phyloP scores from a whole-genome alignment of 64 coral and sea anemone genomes.

The Stichodactyla helianthus region DNA sequence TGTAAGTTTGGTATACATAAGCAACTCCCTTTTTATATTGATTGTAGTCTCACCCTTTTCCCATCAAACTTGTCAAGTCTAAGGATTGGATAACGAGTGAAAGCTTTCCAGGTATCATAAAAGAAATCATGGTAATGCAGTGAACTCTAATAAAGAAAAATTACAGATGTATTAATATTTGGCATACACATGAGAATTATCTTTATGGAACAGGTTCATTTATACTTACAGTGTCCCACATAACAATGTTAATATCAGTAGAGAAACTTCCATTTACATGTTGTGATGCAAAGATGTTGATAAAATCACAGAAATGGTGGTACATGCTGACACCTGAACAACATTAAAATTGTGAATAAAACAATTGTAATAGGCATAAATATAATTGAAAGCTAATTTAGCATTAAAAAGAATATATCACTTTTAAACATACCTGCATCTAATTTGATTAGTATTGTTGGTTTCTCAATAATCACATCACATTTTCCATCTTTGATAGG shows the following conservation, averaged over 20 bases:
- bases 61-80: constrained; percentile 69
- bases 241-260: constrained; percentile 72
- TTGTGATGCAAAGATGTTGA: constrained; percentile 75
- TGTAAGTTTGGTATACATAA: no score
- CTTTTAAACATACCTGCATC: constrained; percentile 62
- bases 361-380: neutral
- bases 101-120: constrained; percentile 79
- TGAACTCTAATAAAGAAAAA: constrained; percentile 44
- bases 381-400: neutral
- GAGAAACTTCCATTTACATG: constrained; percentile 63
- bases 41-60: constrained; percentile 38
- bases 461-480: constrained; percentile 64
- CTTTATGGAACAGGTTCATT: no score
- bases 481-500: constrained; percentile 49
- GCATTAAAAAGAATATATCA: neutral
- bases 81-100: constrained; percentile 56
- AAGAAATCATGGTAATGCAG: constrained; percentile 70
- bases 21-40: neutral
- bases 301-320: constrained; percentile 93
- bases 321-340: constrained; percentile 80
- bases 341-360: neutral
- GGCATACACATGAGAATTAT: no score
- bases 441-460: constrained; percentile 82
- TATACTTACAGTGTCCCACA: constrained; percentile 85
- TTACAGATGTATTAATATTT: no score